Percentiles rank a stretch among this genome's conserved stretches.
Conservation (phyloP, 1,140 invertebrate species). For the Drosophila bocqueti region DNA sequence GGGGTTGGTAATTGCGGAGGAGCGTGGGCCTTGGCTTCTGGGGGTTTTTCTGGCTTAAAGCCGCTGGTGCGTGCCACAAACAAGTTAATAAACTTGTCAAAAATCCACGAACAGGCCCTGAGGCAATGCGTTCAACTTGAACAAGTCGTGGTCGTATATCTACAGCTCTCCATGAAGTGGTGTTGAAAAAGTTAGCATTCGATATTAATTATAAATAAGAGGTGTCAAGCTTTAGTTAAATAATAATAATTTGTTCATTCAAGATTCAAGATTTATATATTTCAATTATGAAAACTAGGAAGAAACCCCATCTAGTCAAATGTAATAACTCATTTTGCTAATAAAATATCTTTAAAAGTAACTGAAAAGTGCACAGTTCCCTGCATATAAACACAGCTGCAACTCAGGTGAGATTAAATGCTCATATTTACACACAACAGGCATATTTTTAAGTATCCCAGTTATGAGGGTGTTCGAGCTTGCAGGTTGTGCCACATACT, state of each 20-base stretch:
- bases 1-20: constrained; percentile 19
- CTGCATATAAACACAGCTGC: neutral
- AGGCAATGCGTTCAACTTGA: constrained; percentile 8
- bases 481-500: constrained; percentile 6
- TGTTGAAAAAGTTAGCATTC: neutral
- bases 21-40: neutral
- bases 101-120: constrained; percentile 30
- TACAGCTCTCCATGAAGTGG: neutral
- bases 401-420: neutral
- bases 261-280: too few relatives aligned
- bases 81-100: constrained; percentile 80
- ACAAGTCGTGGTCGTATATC: neutral
- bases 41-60: constrained; percentile 27
- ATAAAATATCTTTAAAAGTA: neutral
- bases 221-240: neutral
- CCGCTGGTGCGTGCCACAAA: constrained; percentile 40
- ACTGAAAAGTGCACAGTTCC: neutral
- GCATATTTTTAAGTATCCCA: constrained; percentile 6
- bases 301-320: neutral
- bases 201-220: neutral
- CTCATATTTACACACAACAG: constrained; percentile 17
- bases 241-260: neutral
- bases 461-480: constrained; percentile 29
- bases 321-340: neutral
- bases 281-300: rapidly evolving